Conservation (phyloP, 2,113 vertebrate genomes). For the Neodon shergylaensis region DNA sequence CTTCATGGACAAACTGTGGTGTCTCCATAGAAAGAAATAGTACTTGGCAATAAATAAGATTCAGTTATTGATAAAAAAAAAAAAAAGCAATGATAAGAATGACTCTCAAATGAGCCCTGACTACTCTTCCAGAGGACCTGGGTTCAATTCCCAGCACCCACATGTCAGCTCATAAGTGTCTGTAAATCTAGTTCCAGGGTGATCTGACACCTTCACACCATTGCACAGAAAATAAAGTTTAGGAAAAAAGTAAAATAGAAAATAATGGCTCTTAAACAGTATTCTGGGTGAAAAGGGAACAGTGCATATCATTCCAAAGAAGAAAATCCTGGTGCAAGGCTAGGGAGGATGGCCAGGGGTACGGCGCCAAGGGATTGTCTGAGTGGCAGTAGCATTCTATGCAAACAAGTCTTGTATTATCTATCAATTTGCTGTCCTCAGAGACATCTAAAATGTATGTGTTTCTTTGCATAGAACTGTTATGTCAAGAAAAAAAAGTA, state of each 20-base stretch:
- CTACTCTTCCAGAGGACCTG: no score
- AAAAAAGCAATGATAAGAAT: neutral
- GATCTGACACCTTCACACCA: no score
- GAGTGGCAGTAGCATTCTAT: neutral
- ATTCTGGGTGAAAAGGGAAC: neutral
- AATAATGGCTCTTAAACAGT: neutral
- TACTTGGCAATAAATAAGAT: slow-evolving; percentile 5
- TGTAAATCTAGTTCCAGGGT: no score
- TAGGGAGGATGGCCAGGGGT: neutral
- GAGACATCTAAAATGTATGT: neutral
- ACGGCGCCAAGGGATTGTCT: neutral
- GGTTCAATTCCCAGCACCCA: no score
- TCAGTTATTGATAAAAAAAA: neutral
- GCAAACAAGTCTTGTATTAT: neutral
- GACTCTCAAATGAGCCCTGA: neutral
- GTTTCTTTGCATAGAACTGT: slow-evolving; percentile 7
- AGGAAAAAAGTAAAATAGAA: no score
- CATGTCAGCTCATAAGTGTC: no score
- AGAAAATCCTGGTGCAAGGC: slow-evolving; percentile 1
- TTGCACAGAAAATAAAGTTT: no score
- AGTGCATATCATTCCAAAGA: neutral
- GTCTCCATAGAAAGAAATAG: neutral
- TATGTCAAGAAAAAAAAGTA: neutral
- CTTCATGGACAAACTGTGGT: neutral
- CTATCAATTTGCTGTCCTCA: neutral